Evolutionary conservation across 2,888 invertebrate species (phyloP).

Genomic region (Nomada ruficornis): DNA sequence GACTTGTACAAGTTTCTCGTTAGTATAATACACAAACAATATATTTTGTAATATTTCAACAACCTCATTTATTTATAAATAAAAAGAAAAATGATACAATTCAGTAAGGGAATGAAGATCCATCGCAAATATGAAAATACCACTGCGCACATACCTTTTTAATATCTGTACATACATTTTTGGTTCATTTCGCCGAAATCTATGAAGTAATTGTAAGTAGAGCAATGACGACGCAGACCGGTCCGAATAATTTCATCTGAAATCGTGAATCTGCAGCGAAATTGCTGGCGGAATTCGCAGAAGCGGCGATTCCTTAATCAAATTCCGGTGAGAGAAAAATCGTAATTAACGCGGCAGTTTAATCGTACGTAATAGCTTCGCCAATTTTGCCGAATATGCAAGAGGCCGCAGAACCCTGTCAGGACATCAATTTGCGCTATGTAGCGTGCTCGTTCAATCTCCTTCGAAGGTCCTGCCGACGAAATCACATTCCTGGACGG

Average conservation of each 20-base stretch:
- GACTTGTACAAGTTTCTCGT: too few species aligned
- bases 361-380: slow-evolving; percentile 50
- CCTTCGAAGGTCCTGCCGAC: slow-evolving; percentile 59
- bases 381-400: slow-evolving; percentile 61
- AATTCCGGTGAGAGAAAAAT: slow-evolving; percentile 42
- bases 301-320: slow-evolving; percentile 3
- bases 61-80: too few species aligned
- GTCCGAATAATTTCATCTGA: not conserved
- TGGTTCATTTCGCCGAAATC: too few species aligned
- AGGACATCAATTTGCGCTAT: slow-evolving; percentile 60
- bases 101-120: too few species aligned
- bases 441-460: slow-evolving; percentile 57
- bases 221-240: too few species aligned
- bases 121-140: too few species aligned
- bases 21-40: too few species aligned
- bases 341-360: slow-evolving; percentile 47
- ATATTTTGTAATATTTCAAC: too few species aligned
- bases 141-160: too few species aligned
- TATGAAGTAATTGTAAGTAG: too few species aligned
- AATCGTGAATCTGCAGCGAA: not conserved
- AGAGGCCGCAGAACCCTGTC: slow-evolving; percentile 15
- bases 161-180: too few species aligned
- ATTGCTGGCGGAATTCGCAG: not conserved
- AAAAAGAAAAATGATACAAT: too few species aligned
- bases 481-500: slow-evolving; percentile 60